A percentile compares a stretch with the other conserved stretches of the same genome.
These are phyloP conservation scores for Scaptomyza parva DNA, from an alignment of 2,888 invertebrate genomes.

Conservation along the genomic window DNA sequence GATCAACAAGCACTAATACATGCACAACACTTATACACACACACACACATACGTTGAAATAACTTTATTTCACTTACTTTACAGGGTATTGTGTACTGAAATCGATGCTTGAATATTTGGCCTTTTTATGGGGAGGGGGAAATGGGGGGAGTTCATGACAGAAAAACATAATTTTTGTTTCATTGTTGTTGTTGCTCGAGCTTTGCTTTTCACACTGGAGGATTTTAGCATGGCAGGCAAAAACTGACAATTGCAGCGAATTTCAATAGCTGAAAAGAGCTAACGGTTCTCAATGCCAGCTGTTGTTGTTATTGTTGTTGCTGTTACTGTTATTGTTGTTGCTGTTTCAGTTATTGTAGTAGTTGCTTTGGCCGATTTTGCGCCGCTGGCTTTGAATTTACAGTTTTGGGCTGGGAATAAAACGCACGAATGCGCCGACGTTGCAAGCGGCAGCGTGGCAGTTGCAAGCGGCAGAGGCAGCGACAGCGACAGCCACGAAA, in stretches of 20 bases:
- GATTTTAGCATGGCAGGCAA: constrained; percentile 56
- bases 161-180: constrained; percentile 66
- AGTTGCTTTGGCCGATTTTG: constrained; percentile 65
- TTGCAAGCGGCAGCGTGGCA: too few relatives aligned
- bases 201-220: constrained; percentile 42
- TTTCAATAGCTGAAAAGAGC: constrained; percentile 68
- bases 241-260: constrained; percentile 71
- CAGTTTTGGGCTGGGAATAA: constrained; percentile 77
- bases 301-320: constrained; percentile 9
- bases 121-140: constrained; percentile 10
- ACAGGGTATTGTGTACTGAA: constrained; percentile 9
- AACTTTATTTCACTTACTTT: not conserved
- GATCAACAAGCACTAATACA: constrained; percentile 11
- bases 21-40: not conserved
- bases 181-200: constrained; percentile 42
- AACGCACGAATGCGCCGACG: constrained; percentile 72
- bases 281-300: constrained; percentile 21
- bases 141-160: constrained; percentile 1
- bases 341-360: constrained; percentile 18
- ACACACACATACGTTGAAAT: not conserved
- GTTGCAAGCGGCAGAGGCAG: constrained; percentile 10
- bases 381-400: constrained; percentile 77
- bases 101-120: constrained; percentile 20
- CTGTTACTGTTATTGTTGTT: not conserved
- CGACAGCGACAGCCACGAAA: constrained; percentile 36